phyloP scores from a whole-genome alignment of 1,140 invertebrate species.

The Batillaria attramentaria region DNA sequence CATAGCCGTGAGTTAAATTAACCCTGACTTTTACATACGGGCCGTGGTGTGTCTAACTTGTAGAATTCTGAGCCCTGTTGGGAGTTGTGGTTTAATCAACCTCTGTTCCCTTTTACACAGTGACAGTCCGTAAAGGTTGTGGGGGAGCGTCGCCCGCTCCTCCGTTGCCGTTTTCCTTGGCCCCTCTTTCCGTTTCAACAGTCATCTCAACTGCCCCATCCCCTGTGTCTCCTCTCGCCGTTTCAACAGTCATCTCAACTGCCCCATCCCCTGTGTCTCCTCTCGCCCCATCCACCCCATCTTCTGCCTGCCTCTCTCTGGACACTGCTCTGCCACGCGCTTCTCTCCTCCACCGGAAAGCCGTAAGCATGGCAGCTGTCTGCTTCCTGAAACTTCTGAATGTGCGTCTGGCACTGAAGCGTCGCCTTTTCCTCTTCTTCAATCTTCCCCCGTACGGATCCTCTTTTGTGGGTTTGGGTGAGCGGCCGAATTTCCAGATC shows the following conservation, averaged over 20 bases:
- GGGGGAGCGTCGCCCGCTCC: too few species aligned
- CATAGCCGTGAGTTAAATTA: too few species aligned
- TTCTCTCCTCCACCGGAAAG: not conserved
- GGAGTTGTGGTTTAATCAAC: too few species aligned
- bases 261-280: not conserved
- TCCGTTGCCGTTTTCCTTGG: too few species aligned
- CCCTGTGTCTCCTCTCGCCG: not conserved
- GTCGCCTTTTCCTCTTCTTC: slow-evolving; percentile 53
- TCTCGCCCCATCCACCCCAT: not conserved
- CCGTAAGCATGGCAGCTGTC: not conserved
- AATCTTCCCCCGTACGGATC: slow-evolving; percentile 67
- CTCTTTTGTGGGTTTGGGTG: slow-evolving; percentile 68
- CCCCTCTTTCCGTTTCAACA: too few species aligned
- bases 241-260: not conserved
- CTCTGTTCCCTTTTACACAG: too few species aligned
- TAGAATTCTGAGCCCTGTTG: too few species aligned
- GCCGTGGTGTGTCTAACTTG: too few species aligned
- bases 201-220: not conserved
- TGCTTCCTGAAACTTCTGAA: not conserved
- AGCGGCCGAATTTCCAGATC: slow-evolving; percentile 73
- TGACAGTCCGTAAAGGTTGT: too few species aligned
- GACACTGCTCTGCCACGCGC: not conserved
- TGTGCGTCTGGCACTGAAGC: not conserved
- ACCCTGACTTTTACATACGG: too few species aligned
- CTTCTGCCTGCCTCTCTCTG: not conserved